phyloP scores from a whole-genome alignment of 2,113 vertebrate species.

The Lipotes vexillifer region DNA sequence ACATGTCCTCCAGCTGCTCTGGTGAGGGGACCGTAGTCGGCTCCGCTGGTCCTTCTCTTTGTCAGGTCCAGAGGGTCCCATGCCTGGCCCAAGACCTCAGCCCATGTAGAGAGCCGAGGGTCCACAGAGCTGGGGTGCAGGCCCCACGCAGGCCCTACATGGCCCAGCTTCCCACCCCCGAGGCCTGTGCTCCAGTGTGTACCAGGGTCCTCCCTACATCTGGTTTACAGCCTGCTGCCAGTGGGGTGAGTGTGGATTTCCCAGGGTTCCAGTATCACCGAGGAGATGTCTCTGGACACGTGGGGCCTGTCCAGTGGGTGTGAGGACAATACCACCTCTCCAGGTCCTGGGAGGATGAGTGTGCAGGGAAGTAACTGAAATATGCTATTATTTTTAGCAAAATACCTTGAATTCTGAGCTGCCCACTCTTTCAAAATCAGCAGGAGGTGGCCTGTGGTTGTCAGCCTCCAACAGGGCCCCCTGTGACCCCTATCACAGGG shows the following conservation, averaged over 20 bases:
- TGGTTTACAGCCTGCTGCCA: accelerated
- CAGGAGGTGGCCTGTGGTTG: not conserved
- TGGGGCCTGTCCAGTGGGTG: not conserved
- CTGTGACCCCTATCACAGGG: accelerated
- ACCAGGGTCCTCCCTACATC: not conserved
- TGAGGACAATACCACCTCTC: too few species aligned
- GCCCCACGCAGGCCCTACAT: not conserved
- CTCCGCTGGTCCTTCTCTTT: not conserved
- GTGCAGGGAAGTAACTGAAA: accelerated
- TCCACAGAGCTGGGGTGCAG: accelerated
- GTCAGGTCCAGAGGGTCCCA: not conserved
- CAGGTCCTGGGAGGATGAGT: not conserved
- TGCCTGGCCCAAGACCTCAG: not conserved
- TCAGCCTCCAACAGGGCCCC: accelerated
- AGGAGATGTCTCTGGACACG: accelerated
- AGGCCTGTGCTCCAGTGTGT: accelerated
- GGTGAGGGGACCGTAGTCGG: accelerated
- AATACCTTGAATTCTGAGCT: not conserved
- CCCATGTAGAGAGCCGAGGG: not conserved
- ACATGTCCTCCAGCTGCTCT: not conserved
- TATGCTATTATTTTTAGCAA: accelerated
- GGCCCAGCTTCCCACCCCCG: not conserved
- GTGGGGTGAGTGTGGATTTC: not conserved
- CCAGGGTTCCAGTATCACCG: accelerated
- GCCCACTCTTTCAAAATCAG: too few species aligned